Evolutionary conservation across 2,888 invertebrate species (phyloP).

Genomic region (Drosophila multiciliata): DNA sequence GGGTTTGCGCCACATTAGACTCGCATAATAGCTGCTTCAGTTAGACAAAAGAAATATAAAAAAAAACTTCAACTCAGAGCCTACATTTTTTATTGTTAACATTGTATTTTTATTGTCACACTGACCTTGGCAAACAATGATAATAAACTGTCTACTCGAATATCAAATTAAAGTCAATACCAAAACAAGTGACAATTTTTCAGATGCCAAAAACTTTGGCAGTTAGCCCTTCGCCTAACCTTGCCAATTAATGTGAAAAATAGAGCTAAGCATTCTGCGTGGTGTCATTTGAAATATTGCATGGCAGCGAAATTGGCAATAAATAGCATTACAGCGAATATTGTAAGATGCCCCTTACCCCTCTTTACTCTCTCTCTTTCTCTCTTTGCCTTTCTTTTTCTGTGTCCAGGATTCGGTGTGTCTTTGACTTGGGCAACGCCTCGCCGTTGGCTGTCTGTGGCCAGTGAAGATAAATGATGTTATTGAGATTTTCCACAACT

Average conservation of each 20-base stretch:
- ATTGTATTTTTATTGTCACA: constrained; percentile 56
- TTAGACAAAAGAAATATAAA: constrained; percentile 42
- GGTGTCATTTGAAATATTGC: constrained; percentile 36
- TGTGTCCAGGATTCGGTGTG: constrained; percentile 8
- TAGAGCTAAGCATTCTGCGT: constrained; percentile 34
- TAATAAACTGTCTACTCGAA: constrained; percentile 42
- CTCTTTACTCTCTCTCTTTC: not conserved
- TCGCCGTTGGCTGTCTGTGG: constrained; percentile 33
- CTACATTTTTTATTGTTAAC: constrained; percentile 11
- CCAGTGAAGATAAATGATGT: constrained; percentile 74
- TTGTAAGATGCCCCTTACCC: constrained; percentile 30
- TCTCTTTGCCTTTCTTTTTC: not conserved
- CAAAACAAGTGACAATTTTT: constrained; percentile 51
- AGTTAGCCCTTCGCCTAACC: constrained; percentile 61
- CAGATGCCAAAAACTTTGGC: constrained; percentile 39
- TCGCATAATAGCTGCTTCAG: constrained; percentile 70
- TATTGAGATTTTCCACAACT: constrained; percentile 44
- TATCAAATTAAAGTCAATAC: constrained; percentile 50
- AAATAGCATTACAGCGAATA: constrained; percentile 62
- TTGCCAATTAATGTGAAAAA: constrained; percentile 78
- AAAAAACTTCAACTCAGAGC: constrained; percentile 29
- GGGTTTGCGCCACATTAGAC: constrained; percentile 62
- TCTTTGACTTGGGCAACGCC: constrained; percentile 35
- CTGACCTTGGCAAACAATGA: constrained; percentile 61
- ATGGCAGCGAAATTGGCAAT: constrained; percentile 57